Conservation (phyloP, 2,113 vertebrate genomes). For the Sigmodon hispidus region DNA sequence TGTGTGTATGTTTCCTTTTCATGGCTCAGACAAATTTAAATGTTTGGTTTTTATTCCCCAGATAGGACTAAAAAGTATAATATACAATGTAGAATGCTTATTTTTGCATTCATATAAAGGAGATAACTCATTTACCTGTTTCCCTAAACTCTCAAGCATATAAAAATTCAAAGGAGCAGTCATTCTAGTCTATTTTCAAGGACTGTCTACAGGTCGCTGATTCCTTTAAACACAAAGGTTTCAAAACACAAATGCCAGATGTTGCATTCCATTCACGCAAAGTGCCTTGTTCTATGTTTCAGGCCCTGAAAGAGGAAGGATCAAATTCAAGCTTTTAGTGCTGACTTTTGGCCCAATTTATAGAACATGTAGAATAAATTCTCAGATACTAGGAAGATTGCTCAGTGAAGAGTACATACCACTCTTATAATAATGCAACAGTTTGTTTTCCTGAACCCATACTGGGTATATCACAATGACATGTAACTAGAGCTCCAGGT, state of each 20-base stretch:
- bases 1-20: not conserved
- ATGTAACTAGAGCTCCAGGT: not conserved
- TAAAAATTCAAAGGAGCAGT: not conserved
- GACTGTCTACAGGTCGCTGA: not conserved
- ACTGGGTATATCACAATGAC: not conserved
- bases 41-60: not conserved
- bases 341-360: not conserved
- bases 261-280: accelerated
- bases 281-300: not conserved
- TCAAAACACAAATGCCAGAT: not conserved
- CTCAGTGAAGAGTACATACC: not conserved
- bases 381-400: not conserved
- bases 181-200: not conserved
- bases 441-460: no score
- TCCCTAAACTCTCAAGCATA: not conserved
- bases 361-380: not conserved
- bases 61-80: not conserved
- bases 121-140: not conserved
- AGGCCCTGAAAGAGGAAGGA: not conserved
- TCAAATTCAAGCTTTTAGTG: not conserved
- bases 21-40: not conserved
- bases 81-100: not conserved
- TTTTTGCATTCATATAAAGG: constrained; percentile 6
- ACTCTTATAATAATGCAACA: not conserved
- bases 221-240: accelerated